These are phyloP conservation scores for Phainopepla nitens DNA, from an alignment of 2,113 vertebrate genomes.

Conservation along the genomic window DNA sequence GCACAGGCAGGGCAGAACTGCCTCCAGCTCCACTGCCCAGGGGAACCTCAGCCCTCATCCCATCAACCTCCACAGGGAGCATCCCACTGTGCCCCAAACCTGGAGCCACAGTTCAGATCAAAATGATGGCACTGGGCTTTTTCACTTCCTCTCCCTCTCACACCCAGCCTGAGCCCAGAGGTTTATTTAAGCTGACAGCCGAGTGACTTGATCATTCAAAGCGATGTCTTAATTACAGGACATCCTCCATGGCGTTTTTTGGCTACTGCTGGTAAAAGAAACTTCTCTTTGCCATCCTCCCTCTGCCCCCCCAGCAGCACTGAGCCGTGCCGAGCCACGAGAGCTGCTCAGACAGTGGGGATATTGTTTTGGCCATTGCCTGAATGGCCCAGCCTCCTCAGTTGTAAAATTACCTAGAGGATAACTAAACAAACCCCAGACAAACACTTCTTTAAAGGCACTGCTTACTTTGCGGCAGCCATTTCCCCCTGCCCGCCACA, in stretches of 20 bases:
- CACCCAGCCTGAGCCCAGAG: background rate
- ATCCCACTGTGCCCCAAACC: accelerated
- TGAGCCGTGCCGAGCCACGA: background rate
- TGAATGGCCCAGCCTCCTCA: constrained; percentile 32
- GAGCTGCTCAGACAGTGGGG: constrained; percentile 57
- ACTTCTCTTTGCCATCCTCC: background rate
- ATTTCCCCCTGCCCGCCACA: constrained; percentile 37
- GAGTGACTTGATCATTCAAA: background rate
- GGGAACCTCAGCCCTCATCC: background rate
- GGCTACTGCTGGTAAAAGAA: background rate
- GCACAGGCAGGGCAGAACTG: background rate
- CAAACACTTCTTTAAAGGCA: constrained; percentile 65
- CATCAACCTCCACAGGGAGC: background rate
- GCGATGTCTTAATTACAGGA: constrained; percentile 57
- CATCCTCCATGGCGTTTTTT: background rate
- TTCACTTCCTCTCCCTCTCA: background rate
- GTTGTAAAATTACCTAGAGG: constrained; percentile 70
- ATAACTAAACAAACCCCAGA: constrained; percentile 69
- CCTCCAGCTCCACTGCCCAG: accelerated
- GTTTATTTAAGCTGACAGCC: constrained; percentile 54
- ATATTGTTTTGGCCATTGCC: constrained; percentile 64
- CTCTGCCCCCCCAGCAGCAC: background rate
- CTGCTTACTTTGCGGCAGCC: constrained; percentile 55
- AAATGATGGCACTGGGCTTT: background rate
- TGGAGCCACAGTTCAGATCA: accelerated